These are phyloP conservation scores for Cheilosia vulpina DNA, from an alignment of 2,888 invertebrate genomes.

Conservation along the genomic window DNA sequence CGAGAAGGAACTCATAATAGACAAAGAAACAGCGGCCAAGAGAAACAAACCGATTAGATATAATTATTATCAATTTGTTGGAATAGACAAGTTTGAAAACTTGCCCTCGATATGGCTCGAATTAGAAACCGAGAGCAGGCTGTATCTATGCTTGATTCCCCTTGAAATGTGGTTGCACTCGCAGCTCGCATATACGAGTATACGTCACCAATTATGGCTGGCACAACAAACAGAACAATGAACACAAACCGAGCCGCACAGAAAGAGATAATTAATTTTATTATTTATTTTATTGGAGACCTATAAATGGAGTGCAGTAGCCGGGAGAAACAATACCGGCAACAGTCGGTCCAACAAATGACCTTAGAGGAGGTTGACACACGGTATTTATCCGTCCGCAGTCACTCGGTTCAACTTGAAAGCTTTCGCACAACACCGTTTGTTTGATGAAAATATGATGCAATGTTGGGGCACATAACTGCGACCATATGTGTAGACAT, in stretches of 20 bases:
- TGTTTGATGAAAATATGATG: constrained; percentile 32
- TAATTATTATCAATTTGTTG: constrained; percentile 47
- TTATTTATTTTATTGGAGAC: constrained; percentile 53
- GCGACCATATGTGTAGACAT: constrained; percentile 1
- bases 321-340: constrained; percentile 42
- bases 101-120: constrained; percentile 17
- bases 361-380: constrained; percentile 39
- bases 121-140: background rate
- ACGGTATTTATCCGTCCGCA: constrained; percentile 1
- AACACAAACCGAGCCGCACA: constrained; percentile 10
- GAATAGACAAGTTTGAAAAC: constrained; percentile 18
- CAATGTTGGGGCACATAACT: background rate
- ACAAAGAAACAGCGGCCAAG: background rate
- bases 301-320: constrained; percentile 51
- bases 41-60: constrained; percentile 15
- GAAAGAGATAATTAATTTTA: constrained; percentile 32
- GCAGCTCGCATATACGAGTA: background rate
- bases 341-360: constrained; percentile 21
- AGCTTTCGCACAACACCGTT: constrained; percentile 27
- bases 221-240: constrained; percentile 32
- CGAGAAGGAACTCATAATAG: background rate
- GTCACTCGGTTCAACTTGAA: constrained; percentile 34
- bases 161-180: constrained; percentile 37
- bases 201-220: constrained; percentile 46
- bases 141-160: constrained; percentile 27